Evolutionary conservation across 2,113 vertebrate genomes (phyloP).

Genomic region (Vireo altiloquus): DNA sequence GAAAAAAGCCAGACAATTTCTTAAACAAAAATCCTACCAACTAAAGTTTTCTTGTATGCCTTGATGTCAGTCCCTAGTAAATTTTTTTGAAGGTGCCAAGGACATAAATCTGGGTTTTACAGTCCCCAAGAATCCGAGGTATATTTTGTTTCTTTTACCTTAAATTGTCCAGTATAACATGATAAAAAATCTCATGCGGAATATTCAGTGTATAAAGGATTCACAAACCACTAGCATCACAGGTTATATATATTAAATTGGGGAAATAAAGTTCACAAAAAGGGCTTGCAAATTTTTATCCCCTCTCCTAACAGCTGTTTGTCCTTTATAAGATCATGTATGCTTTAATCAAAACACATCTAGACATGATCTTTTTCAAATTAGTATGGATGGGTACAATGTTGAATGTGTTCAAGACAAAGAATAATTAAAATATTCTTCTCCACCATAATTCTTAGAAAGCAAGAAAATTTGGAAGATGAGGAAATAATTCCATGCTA

Average conservation of each 20-base stretch:
- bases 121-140: background rate
- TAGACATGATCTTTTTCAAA: background rate
- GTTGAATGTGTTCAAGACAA: background rate
- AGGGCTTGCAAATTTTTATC: background rate
- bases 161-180: background rate
- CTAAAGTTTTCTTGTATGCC: background rate
- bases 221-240: background rate
- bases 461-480: background rate
- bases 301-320: background rate
- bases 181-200: background rate
- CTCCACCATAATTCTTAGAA: background rate
- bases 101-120: background rate
- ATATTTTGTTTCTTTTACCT: background rate
- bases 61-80: background rate
- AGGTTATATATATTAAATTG: background rate
- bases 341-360: background rate
- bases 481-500: background rate
- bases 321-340: background rate
- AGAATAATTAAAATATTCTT: background rate
- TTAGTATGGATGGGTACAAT: background rate
- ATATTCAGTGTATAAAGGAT: background rate
- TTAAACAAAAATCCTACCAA: background rate
- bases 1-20: background rate
- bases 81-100: background rate
- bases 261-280: background rate